Conservation (phyloP, 1,140 invertebrate species). For the Drosophila jambulina region DNA sequence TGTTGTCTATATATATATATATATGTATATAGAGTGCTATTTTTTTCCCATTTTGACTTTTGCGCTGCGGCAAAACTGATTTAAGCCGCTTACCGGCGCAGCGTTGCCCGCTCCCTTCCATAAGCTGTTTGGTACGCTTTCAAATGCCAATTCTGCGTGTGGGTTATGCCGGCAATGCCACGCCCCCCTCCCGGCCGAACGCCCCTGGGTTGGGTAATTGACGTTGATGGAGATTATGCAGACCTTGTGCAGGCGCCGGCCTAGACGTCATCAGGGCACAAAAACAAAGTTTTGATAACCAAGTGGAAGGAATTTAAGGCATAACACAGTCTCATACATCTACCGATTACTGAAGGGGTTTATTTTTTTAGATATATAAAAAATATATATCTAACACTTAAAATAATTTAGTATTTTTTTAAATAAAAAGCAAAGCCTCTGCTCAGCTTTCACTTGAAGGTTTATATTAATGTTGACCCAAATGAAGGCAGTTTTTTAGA, state of each 20-base stretch:
- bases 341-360: neutral
- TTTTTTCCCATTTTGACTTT: conserved; percentile 56
- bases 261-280: neutral
- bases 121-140: conserved; percentile 39
- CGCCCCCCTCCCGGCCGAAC: neutral
- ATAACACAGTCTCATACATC: neutral
- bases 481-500: too few species aligned
- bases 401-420: too few species aligned
- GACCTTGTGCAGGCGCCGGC: conserved; percentile 26
- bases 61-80: conserved; percentile 62
- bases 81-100: conserved; percentile 69
- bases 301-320: neutral
- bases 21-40: neutral
- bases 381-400: too few species aligned
- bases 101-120: neutral
- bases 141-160: conserved; percentile 62
- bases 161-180: conserved; percentile 17
- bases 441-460: too few species aligned
- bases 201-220: conserved; percentile 76
- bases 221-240: conserved; percentile 76
- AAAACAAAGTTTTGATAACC: neutral
- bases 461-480: too few species aligned
- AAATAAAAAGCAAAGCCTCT: too few species aligned
- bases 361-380: neutral
- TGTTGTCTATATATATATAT: neutral